Base-by-base conservation (phyloP, 92 coral and sea anemone genomes). In the Pocillopora meandrina region DNA sequence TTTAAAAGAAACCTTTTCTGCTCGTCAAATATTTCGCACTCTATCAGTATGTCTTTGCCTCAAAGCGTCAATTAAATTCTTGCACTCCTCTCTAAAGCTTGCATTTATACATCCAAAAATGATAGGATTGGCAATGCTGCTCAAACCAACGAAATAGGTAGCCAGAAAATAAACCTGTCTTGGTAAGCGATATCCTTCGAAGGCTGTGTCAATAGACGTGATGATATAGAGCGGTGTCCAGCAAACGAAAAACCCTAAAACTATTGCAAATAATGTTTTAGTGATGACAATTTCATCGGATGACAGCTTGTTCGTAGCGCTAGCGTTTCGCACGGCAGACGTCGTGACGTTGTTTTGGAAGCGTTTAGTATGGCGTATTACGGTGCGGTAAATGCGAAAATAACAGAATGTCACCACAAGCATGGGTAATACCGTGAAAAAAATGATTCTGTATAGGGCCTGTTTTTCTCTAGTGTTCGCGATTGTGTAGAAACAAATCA, bases 21-120 rank as follows among this genome's bases (percentile, higher is more conserved):
- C 7, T 15, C n/a, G 17, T 1, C 35, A 36, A 47, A 34, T 34
- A 33, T 34, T 31, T 33, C 49, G 33, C 9, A 36, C 73, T 14
- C 35, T 47, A 19, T 16, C 15, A 10, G 47, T 9, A 36, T 19
- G 33, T 68, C 12, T 26, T 6, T 31, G 2, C 17, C 73, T 18
- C 35, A 68, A 13, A 3, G 52, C 52, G 13, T 13, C 7, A 15
- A 68, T 34, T 9, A 68, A 33, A 2, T 55, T 76, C 5, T 62
- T 78, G 71, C 82, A 82, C 62, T 82, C 80, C 3, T 73, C 77
- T 17, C 80, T 61, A 55, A 82, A 82, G 13, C 71, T 49, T 59
- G 77, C 79, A 9, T 75, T 82, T 80, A 82, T 82, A n/a, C 36
- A 72, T 17, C 78, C 86, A 59, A 71, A 82, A 16, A 82, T 82